These are phyloP conservation scores for Cinara cedri DNA, from an alignment of 2,888 invertebrate genomes.

Conservation along the genomic window DNA sequence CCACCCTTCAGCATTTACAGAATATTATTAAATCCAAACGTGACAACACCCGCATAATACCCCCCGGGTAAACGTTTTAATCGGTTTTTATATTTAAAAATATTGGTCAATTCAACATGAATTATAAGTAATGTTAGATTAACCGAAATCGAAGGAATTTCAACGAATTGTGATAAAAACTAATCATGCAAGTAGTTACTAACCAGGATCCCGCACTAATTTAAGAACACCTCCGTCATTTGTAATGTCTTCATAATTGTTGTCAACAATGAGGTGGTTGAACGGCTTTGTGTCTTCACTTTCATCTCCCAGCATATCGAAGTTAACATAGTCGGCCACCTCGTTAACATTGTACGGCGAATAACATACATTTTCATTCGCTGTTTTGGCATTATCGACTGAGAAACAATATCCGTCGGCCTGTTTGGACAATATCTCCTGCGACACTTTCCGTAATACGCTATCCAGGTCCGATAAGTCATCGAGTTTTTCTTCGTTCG, in stretches of 20 bases:
- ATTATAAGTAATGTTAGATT: too few relatives aligned
- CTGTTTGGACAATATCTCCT: background rate
- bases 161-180: too few relatives aligned
- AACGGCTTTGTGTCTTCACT: background rate
- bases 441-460: constrained; percentile 1
- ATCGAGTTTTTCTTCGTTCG: too few relatives aligned
- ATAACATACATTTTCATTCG: background rate
- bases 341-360: background rate
- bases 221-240: constrained; percentile 28
- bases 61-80: too few relatives aligned
- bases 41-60: too few relatives aligned
- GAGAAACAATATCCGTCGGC: background rate
- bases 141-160: too few relatives aligned
- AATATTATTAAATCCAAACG: too few relatives aligned
- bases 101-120: too few relatives aligned
- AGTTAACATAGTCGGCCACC: constrained; percentile 12
- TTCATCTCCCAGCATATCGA: constrained; percentile 25
- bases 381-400: background rate
- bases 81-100: too few relatives aligned
- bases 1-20: too few relatives aligned
- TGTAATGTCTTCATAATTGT: constrained; percentile 3
- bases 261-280: background rate
- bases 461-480: background rate
- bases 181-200: too few relatives aligned
- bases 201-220: constrained; percentile 17